Percentiles rank a stretch among this genome's conserved stretches.
phyloP scores from a whole-genome alignment of 2,797 vertebrate genomes.

The Atherinosoma microstoma region DNA sequence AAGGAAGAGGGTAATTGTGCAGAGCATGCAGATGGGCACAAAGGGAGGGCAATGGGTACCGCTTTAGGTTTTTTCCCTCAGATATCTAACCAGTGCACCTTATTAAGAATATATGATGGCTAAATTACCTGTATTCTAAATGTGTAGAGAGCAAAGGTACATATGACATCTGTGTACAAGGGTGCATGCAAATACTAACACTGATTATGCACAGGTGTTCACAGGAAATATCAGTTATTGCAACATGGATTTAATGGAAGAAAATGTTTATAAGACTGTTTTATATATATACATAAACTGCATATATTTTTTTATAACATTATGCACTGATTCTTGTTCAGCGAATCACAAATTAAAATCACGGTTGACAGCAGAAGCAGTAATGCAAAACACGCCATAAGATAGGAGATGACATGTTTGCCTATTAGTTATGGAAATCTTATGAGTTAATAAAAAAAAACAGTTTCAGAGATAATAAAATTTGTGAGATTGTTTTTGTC shows the following conservation, averaged over 20 bases:
- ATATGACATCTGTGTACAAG: neutral
- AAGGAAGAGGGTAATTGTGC: slow-evolving; percentile 74
- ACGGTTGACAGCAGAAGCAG: neutral
- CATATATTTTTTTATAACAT: neutral
- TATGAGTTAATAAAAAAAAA: neutral
- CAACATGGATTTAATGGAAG: neutral
- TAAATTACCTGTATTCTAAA: too few species aligned
- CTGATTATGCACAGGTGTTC: neutral
- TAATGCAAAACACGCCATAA: too few species aligned
- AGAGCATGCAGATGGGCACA: slow-evolving; percentile 33
- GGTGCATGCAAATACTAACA: neutral
- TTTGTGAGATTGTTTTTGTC: slow-evolving; percentile 1
- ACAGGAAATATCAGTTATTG: neutral
- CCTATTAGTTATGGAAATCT: too few species aligned
- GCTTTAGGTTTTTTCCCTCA: slow-evolving; percentile 1
- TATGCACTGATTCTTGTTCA: neutral
- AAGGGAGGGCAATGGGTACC: slow-evolving; percentile 27
- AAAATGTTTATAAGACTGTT: neutral
- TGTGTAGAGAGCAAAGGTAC: too few species aligned
- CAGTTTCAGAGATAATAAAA: slow-evolving; percentile 19
- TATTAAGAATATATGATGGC: neutral
- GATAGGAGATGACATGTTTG: too few species aligned
- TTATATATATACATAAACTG: neutral
- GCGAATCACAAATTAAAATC: neutral
- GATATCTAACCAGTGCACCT: neutral